A percentile compares a stretch with the other conserved stretches of the same genome.
Evolutionary conservation across 2,888 invertebrate species (phyloP).

Genomic region (Adineta ricciae): DNA sequence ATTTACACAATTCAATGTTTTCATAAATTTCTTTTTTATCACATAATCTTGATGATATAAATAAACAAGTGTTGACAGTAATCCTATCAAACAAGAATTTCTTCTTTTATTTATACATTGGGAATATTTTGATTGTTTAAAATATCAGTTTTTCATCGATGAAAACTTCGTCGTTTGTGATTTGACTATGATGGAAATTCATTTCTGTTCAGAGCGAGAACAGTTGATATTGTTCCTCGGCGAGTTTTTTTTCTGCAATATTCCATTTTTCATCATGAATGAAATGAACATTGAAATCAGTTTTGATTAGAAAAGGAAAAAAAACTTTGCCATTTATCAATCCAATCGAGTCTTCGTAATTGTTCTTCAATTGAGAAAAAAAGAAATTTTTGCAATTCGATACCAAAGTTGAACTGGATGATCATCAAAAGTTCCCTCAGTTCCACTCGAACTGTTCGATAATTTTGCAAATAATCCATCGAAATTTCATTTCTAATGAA

Average conservation of each 20-base stretch:
- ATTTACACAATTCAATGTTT: conserved; percentile 48
- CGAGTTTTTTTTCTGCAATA: background rate
- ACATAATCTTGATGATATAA: no score
- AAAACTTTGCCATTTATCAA: background rate
- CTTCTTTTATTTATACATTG: no score
- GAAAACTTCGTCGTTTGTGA: no score
- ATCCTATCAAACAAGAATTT: no score
- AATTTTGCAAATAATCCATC: background rate
- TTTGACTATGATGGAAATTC: no score
- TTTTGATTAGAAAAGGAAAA: background rate
- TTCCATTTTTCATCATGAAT: background rate
- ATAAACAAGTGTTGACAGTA: no score
- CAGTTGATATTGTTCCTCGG: background rate
- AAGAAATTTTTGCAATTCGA: background rate
- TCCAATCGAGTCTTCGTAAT: background rate
- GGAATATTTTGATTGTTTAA: no score
- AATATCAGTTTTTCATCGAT: no score
- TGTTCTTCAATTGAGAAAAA: background rate
- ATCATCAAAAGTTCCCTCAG: background rate
- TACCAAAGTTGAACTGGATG: background rate
- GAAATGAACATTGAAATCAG: background rate
- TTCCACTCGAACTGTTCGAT: background rate
- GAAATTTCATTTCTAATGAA: no score
- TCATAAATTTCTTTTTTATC: background rate
- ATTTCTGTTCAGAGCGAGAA: no score